phyloP scores from a whole-genome alignment of 2,113 vertebrate genomes.

The Girardinichthys multiradiatus region DNA sequence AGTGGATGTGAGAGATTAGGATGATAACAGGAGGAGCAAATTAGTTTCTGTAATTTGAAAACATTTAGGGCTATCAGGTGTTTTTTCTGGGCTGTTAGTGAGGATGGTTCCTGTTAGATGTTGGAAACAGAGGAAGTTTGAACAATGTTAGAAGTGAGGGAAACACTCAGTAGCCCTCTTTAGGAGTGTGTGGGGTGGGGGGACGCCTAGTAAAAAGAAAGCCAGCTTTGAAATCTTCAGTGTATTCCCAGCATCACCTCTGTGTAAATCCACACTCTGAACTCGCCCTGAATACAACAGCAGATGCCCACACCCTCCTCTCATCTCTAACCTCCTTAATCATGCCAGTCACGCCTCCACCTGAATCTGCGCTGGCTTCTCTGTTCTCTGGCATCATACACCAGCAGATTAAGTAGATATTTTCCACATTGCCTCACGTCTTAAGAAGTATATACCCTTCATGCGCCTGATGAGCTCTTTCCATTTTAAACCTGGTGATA shows the following conservation, averaged over 20 bases:
- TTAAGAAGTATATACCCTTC: conserved; percentile 34
- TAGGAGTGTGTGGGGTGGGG: neutral
- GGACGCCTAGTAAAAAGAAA: neutral
- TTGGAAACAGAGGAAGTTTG: conserved; percentile 35
- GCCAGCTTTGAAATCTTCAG: neutral
- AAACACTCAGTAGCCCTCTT: too few species aligned
- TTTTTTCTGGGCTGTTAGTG: neutral
- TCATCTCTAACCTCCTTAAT: neutral
- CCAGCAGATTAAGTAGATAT: conserved; percentile 27
- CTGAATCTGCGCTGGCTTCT: conserved; percentile 18
- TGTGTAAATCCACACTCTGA: neutral
- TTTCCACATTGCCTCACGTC: conserved; percentile 57
- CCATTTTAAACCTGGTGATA: conserved; percentile 70
- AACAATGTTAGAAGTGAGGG: conserved; percentile 10
- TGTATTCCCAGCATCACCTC: neutral
- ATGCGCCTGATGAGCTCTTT: conserved; percentile 59
- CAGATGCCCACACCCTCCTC: neutral
- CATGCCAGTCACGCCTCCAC: neutral
- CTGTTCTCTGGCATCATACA: conserved; percentile 28
- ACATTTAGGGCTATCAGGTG: conserved; percentile 14
- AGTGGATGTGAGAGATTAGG: neutral
- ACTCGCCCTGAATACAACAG: too few species aligned
- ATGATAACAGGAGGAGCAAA: conserved; percentile 19
- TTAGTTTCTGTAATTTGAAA: conserved; percentile 13
- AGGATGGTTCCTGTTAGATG: conserved; percentile 3